Base-by-base conservation (phyloP, 2,113 vertebrate genomes). In the Cichladusa arquata region DNA sequence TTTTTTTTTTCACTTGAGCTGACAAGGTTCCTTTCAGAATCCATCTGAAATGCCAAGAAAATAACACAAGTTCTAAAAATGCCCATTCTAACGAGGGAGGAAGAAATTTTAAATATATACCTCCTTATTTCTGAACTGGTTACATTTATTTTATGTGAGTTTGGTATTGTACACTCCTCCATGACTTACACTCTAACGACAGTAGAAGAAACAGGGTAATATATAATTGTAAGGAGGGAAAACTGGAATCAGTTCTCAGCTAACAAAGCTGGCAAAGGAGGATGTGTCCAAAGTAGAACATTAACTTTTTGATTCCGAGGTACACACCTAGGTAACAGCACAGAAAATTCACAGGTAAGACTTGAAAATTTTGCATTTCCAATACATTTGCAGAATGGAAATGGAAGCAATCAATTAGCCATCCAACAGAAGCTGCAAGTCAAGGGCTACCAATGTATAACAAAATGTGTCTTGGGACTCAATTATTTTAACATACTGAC, bases 91-190 rank as follows among this genome's bases (percentile, higher is more conserved):
- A 95, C 78, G 76, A 89, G 79, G 67, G 87, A 83, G 57, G 71
- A 45, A 95, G 79, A 95, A 47, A 86, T 82, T 88, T 88, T 91
- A 92, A 94, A 94, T 88, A 84, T 60, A 81, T 82, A 79, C 42
- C 85, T 88, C 87, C 80, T 87, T 83, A 74, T 62, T 15, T 54
- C 71, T 81, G 79, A 94, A 83, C 86, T 84, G 74, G 77, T 94
- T 61, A 86, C 81, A 82, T 96, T 94, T 95, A 95, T 95, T 97
- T 95, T 40, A 93, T 71, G 79, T 72, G 89, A 97, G 93, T 90
- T 95, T 91, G 89, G 92, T 91, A 72, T 44, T 92, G 81, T 36
- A 67, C 29, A 36, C 51, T 80, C 78, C 94, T 93, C 65, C 70
- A 34, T 56, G 86, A 79, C 54, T 76, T 95, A 36, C 11, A 44